Percentiles rank a stretch among this genome's conserved stretches.
These are phyloP conservation scores for Beaufortia kweichowensis DNA, from an alignment of 2,113 vertebrate genomes.

Conservation along the genomic window DNA sequence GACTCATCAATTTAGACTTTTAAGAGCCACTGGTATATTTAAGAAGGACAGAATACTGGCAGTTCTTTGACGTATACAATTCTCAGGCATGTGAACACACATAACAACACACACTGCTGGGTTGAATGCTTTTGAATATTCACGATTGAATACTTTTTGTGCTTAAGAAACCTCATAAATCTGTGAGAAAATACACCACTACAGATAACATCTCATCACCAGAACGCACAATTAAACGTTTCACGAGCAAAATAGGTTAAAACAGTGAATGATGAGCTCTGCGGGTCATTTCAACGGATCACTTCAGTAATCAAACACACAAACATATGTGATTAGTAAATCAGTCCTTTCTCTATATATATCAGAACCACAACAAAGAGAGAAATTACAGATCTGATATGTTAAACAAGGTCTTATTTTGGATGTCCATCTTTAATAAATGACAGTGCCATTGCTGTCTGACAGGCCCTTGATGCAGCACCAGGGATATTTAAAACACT, in stretches of 20 bases:
- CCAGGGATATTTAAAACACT: slow-evolving; percentile 51
- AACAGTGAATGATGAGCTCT: background rate
- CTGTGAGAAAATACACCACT: slow-evolving; percentile 3
- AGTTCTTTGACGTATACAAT: slow-evolving; percentile 44
- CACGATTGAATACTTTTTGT: slow-evolving; percentile 15
- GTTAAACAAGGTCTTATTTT: background rate
- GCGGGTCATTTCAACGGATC: background rate
- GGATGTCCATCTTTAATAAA: background rate
- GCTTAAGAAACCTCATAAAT: slow-evolving; percentile 27
- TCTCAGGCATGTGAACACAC: slow-evolving; percentile 48
- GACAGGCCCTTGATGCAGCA: slow-evolving; percentile 56
- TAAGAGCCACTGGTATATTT: background rate
- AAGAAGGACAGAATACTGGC: slow-evolving; percentile 57
- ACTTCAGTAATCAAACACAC: background rate
- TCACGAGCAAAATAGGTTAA: background rate
- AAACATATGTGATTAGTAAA: slow-evolving; percentile 1
- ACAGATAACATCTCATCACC: background rate
- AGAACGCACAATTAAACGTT: background rate
- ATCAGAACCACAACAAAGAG: slow-evolving; percentile 1
- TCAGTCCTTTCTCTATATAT: background rate
- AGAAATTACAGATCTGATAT: background rate
- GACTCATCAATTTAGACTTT: background rate
- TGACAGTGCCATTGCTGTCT: background rate
- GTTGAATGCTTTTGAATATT: no score
- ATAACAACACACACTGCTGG: slow-evolving; percentile 42